A percentile compares a stretch with the other conserved stretches of the same genome.
These are phyloP conservation scores for Papilio glaucus DNA, from an alignment of 1,140 invertebrate genomes.

Conservation along the genomic window DNA sequence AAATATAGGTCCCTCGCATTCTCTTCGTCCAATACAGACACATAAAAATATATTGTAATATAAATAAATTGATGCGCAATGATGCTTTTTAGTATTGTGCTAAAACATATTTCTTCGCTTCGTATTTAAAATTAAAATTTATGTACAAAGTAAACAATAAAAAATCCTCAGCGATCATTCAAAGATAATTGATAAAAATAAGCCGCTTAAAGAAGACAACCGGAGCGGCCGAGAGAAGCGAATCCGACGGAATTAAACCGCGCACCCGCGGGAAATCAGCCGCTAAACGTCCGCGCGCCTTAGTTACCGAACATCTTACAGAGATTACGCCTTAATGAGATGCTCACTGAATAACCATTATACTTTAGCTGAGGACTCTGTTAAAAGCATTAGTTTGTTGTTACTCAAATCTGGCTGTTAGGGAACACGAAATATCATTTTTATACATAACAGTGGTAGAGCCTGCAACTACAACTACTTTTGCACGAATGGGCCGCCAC, in stretches of 20 bases:
- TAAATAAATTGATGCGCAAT: too few species aligned
- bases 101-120: too few species aligned
- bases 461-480: too few species aligned
- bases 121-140: constrained; percentile 15
- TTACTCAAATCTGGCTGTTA: neutral
- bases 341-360: constrained; percentile 22
- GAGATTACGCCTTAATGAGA: constrained; percentile 31
- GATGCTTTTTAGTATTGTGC: too few species aligned
- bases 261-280: constrained; percentile 23
- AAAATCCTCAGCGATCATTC: constrained; percentile 9
- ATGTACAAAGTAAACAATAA: constrained; percentile 26
- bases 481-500: too few species aligned
- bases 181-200: constrained; percentile 37
- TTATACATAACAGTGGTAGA: too few species aligned
- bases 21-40: too few species aligned
- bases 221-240: constrained; percentile 4
- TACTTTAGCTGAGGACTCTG: neutral
- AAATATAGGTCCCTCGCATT: too few species aligned
- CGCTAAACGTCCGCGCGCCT: constrained; percentile 7
- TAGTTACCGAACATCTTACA: constrained; percentile 26
- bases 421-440: too few species aligned
- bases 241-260: constrained; percentile 31
- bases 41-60: too few species aligned
- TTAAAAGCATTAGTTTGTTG: neutral
- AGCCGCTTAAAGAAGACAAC: constrained; percentile 26